These are phyloP conservation scores for Goniozus legneri DNA, from an alignment of 1,140 invertebrate genomes.

Conservation along the genomic window DNA sequence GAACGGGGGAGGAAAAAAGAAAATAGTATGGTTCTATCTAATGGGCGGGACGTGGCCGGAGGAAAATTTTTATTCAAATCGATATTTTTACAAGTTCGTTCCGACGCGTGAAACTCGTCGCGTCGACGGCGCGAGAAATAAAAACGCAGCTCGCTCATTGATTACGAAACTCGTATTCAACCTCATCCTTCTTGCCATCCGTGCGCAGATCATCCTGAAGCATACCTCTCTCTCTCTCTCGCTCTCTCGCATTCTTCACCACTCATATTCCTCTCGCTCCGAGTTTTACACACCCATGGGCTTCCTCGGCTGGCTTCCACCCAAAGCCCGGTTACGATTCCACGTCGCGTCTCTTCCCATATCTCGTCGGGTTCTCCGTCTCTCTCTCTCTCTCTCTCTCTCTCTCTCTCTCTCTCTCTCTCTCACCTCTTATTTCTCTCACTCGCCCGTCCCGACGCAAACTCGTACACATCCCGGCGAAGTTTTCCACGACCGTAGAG, in stretches of 20 bases:
- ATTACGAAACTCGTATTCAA: conserved; percentile 21
- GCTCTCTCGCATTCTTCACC: conserved; percentile 23
- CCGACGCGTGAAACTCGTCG: no score
- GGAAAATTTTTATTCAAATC: no score
- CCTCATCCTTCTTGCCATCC: neutral
- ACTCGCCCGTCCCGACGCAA: no score
- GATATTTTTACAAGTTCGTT: no score
- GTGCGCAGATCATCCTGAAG: conserved; percentile 18
- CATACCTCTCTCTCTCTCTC: conserved; percentile 11
- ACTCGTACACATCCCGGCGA: no score
- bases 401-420: conserved; percentile 1
- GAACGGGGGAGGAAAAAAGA: no score
- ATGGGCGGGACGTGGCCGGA: no score
- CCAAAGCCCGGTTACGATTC: conserved; percentile 39
- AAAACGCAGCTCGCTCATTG: conserved; percentile 26
- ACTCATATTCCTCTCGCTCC: no score
- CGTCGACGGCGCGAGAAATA: no score
- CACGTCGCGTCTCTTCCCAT: conserved; percentile 15
- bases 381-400: neutral
- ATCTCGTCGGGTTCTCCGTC: conserved; percentile 3
- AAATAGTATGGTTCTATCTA: no score
- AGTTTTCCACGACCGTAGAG: no score
- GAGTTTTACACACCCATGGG: conserved; percentile 41
- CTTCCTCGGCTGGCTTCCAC: conserved; percentile 36
- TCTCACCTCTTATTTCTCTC: conserved; percentile 5